Evolutionary conservation across 2,888 invertebrate species (phyloP).

Genomic region (Cosmopolites sordidus): DNA sequence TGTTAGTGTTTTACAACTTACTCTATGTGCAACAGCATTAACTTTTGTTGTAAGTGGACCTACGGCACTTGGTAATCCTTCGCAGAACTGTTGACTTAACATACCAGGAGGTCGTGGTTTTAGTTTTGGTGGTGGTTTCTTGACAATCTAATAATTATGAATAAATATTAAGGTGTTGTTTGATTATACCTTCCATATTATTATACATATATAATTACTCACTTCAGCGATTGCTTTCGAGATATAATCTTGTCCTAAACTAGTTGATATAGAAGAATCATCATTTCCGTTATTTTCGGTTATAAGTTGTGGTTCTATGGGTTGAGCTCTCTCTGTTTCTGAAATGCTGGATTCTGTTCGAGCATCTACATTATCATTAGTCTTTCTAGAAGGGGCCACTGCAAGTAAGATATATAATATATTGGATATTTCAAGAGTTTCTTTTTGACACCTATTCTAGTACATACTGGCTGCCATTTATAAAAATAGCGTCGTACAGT

Average conservation of each 20-base stretch:
- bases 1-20: conserved; percentile 28
- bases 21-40: conserved; percentile 46
- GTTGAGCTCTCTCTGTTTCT: background rate
- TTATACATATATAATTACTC: background rate
- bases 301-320: background rate
- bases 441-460: too few species aligned
- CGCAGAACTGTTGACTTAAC: conserved; percentile 46
- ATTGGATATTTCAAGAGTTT: too few species aligned
- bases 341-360: too few species aligned
- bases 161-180: background rate
- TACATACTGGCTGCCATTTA: too few species aligned
- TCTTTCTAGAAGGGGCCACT: too few species aligned
- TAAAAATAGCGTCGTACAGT: too few species aligned
- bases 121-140: conserved; percentile 46
- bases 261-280: conserved; percentile 36
- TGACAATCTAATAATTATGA: conserved; percentile 14
- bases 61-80: conserved; percentile 41
- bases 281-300: conserved; percentile 25
- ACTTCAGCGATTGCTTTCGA: conserved; percentile 39
- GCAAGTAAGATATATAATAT: too few species aligned
- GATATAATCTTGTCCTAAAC: conserved; percentile 39
- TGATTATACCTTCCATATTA: too few species aligned
- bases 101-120: conserved; percentile 50
- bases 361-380: too few species aligned
- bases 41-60: conserved; percentile 42